A percentile compares a stretch with the other conserved stretches of the same genome.
Conservation (phyloP, 2,888 invertebrate genomes). For the Ennomos fuscantarius region DNA sequence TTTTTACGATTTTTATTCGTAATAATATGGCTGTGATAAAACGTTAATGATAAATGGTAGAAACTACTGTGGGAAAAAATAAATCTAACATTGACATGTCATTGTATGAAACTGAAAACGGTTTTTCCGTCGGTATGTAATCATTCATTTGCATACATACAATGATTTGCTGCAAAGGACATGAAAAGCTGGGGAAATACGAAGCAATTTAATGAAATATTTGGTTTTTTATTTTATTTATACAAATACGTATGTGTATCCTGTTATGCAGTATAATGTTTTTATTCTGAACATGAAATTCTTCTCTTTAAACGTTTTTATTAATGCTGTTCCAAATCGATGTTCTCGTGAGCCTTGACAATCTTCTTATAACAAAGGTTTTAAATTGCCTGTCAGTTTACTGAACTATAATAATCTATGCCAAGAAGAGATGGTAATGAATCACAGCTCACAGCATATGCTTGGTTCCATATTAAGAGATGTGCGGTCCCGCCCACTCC, state of each 20-base stretch:
- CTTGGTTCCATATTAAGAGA: conserved; percentile 29
- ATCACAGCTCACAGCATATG: conserved; percentile 37
- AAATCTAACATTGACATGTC: conserved; percentile 65
- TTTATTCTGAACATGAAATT: no score
- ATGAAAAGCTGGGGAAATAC: conserved; percentile 42
- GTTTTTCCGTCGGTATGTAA: conserved; percentile 53
- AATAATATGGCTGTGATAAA: conserved; percentile 1
- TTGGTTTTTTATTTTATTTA: background rate
- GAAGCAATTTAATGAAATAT: conserved; percentile 1
- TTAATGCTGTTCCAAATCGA: no score
- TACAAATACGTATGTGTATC: background rate
- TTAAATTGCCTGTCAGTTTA: conserved; percentile 3
- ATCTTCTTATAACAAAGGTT: background rate
- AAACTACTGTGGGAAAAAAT: conserved; percentile 67
- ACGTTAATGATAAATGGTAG: conserved; percentile 26
- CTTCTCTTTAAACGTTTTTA: no score
- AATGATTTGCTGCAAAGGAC: conserved; percentile 31
- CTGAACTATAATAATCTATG: background rate
- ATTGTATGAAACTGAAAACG: conserved; percentile 57
- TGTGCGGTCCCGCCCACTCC: conserved; percentile 30
- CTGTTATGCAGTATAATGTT: background rate
- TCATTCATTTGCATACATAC: conserved; percentile 49
- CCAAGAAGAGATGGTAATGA: conserved; percentile 30
- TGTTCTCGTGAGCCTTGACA: no score
- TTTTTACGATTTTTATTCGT: conserved; percentile 6